Conservation (phyloP, 2,113 vertebrate genomes). For the Plecotus auritus region DNA sequence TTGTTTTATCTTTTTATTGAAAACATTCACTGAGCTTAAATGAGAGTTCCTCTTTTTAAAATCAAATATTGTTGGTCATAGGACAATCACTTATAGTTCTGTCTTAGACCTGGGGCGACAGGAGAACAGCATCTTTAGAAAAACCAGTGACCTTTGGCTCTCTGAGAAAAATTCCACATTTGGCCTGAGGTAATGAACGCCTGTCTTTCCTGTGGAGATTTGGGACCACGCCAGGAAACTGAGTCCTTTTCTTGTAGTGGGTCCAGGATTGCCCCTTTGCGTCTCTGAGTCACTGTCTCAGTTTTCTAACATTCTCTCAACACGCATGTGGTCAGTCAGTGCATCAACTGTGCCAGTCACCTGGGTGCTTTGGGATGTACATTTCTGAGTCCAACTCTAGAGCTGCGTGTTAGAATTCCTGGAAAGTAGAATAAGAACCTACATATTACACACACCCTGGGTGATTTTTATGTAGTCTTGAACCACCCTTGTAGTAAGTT, state of each 20-base stretch:
- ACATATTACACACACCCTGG: background rate
- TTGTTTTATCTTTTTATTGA: background rate
- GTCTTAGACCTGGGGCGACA: background rate
- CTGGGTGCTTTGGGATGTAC: background rate
- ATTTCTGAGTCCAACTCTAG: background rate
- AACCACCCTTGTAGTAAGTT: background rate
- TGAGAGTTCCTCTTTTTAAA: background rate
- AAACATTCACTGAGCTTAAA: background rate
- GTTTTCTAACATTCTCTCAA: background rate
- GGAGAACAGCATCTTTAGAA: background rate
- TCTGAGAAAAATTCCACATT: background rate
- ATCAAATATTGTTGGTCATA: background rate
- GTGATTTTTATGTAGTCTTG: background rate
- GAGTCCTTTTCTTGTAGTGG: background rate
- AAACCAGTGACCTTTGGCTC: background rate
- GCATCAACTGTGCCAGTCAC: background rate
- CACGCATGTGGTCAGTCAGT: rapidly evolving
- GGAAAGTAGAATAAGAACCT: background rate
- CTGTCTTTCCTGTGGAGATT: background rate
- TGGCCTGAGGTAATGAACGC: background rate
- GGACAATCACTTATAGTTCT: background rate
- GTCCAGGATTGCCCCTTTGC: background rate
- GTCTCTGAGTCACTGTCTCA: background rate
- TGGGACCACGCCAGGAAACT: background rate
- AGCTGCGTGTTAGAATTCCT: background rate